Evolutionary conservation across 2,797 vertebrate species (phyloP), one percentile per base, ranked within the genome.

Genomic region (Lepus oiostolus): DNA sequence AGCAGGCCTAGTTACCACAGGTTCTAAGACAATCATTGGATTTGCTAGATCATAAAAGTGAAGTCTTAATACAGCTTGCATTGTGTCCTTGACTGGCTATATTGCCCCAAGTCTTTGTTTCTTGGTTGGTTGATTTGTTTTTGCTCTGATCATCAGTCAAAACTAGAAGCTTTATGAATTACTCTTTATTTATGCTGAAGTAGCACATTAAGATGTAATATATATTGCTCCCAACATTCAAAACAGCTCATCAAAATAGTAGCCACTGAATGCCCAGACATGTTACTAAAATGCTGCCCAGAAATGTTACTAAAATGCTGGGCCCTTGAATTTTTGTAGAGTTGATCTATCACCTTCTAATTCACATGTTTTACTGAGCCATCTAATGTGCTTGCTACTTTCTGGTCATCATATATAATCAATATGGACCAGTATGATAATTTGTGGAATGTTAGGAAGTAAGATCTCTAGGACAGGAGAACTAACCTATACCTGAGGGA

Each of bases 361-460:
- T 92, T 83, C 72, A 85, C 54, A 80, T 50, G 24, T 19, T 52
- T 92, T 42, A 87, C 35, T 72, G 80, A 88, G 30, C 54, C 16
- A 77, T 52, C 67, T 75, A 79, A 96, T 82, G 52, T 92, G 86
- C 26, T 76, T 92, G 95, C 52, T 54, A n/a, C 21, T 38, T 38
- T 75, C 52, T 71, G 26, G 17, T 84, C 67, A 79, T 28, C n/a
- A 86, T 26, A 93, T 60, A 62, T 5, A 94, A 42, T 72, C 71
- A 93, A 54, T 35, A 62, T 52, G 7, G n/a, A 71, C 5, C 74
- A 88, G 21, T 70, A 42, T 42, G 72, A 75, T 62, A 0, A 26
- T 74, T 68, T 65, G 13, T 86, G 74, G 32, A 74, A 58, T 47
- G 22, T 42, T 80, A 76, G 16, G 7, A 75, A 71, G 70, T 47